phyloP scores from a whole-genome alignment of 2,797 vertebrate genomes.

The Neosilurus mollespiculum region DNA sequence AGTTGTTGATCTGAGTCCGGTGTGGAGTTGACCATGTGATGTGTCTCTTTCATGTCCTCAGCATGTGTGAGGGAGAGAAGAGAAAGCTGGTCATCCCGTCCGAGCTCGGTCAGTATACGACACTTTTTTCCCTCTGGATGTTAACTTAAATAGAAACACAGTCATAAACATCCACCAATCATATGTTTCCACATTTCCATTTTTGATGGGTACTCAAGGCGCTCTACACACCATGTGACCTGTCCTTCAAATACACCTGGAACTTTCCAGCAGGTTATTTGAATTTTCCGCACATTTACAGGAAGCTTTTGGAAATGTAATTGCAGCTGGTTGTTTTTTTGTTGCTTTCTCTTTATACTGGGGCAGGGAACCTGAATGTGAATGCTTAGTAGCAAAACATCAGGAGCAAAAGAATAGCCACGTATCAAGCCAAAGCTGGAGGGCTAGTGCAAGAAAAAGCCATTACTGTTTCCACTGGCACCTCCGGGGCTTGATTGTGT shows the following conservation, averaged over 20 bases:
- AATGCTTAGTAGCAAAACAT: neutral
- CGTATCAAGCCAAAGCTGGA: no score
- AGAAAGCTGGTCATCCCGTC: conserved; percentile 90
- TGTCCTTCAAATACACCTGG: neutral
- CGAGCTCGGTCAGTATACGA: conserved; percentile 76
- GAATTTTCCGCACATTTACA: neutral
- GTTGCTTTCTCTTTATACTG: neutral
- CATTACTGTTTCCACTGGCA: no score
- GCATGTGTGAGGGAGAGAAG: conserved; percentile 92
- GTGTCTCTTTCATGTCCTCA: conserved; percentile 35
- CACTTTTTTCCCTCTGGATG: neutral
- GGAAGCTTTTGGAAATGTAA: neutral
- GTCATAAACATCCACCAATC: neutral
- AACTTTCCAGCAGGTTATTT: neutral
- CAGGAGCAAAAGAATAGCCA: neutral
- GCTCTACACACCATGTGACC: neutral
- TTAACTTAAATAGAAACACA: neutral
- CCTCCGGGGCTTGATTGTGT: no score
- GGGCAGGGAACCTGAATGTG: neutral
- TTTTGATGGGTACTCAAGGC: neutral
- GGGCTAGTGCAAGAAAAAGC: no score
- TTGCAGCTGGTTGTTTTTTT: neutral
- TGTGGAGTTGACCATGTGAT: neutral
- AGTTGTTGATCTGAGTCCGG: neutral
- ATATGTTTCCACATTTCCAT: neutral